Base-by-base conservation (phyloP, 2,113 vertebrate species). In the Silurus asotus region DNA sequence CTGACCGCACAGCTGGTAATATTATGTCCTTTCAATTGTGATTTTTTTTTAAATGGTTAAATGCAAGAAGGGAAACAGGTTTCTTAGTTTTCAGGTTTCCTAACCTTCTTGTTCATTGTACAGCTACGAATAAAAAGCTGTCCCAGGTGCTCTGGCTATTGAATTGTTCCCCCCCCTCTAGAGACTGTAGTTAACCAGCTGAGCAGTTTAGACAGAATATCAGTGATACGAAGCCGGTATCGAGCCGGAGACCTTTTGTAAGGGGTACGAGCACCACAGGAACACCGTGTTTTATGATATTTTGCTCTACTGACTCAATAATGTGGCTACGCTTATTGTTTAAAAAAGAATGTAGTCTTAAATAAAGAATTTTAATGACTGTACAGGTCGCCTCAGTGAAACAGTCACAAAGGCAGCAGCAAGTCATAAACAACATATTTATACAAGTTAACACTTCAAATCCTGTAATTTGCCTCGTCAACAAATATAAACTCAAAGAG, bases 341-440 rank as follows among this genome's bases (percentile, higher is more conserved):
- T 75, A 37, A 51, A 51, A 75, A 75, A 3, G 69, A 4, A 72
- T 4, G 11, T 69, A 51, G 72, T 10, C 23, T 51, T 75, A 53
- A 75, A 51, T 20, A 5, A 48, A 9, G 37, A 80, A 23, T 80
- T 61, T 19, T 61, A 61, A 9, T 56, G 8, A 37, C 14, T 65
- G 49, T 65, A 9, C 25, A 11, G 55, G 64, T 14, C 5, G 51
- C 13, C 56, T n/a, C 58, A 37, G 14, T 20, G 48, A 8, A 49
- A 19, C 15, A 9, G 2, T 61, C 10, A 25, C 20, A 19, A 45
- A 69, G 25, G 51, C 17, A 45, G 75, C 53, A 5, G 17, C 23
- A 6, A 55, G 51, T 79, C 69, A 79, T 85, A 85, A 58, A 79
- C 56, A 62, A 9, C 62, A 67, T 20, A 10, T 70, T 13, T 14